Evolutionary conservation across 2,797 vertebrate genomes (phyloP), one percentile per base, ranked within the genome.

Genomic region (Silurus lanzhouensis): DNA sequence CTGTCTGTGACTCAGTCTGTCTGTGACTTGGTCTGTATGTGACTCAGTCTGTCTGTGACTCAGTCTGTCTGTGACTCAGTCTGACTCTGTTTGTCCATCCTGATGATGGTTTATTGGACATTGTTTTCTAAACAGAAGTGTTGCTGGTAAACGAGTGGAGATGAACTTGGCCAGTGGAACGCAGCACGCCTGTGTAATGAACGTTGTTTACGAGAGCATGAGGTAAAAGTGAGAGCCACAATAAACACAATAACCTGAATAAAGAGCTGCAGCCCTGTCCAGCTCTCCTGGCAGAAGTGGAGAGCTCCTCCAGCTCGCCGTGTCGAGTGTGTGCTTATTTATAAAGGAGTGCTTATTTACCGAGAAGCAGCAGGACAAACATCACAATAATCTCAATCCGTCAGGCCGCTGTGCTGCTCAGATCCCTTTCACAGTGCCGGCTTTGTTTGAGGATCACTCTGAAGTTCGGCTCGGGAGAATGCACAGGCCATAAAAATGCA

Each of bases 321-420:
- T 80, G 38, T 80, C 12, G 38, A 71, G 76, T 79, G 83, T 58
- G 20, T 14, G 66, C 13, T 70, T 72, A 71, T 63, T 80, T 78
- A 48, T 48, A 80, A 85, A 79, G n/a, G 44, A 46, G n/a, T 27
- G 12, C 8, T 57, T 67, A 38, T 85, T 80, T 80, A 58, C 84
- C 31, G 57, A 27, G 44, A 27, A 61, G 55, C 84, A 63, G 67
- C 83, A 67, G 76, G n/a, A 63, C 84, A 81, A 68, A 61, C 77
- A 64, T 48, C 55, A 72, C 31, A 71, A 55, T 81, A 71, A 84
- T 84, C 46, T 20, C 64, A 20, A 57, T 81, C 63, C 22, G 22
- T 67, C 63, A 81, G 80, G 58, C 76, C 5, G 12, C 5, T 12
- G 4, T 61, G 58, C 57, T 0, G 57, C 76, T 61, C 76, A 44